Conservation (phyloP, 2,113 vertebrate species). For the Egretta garzetta region DNA sequence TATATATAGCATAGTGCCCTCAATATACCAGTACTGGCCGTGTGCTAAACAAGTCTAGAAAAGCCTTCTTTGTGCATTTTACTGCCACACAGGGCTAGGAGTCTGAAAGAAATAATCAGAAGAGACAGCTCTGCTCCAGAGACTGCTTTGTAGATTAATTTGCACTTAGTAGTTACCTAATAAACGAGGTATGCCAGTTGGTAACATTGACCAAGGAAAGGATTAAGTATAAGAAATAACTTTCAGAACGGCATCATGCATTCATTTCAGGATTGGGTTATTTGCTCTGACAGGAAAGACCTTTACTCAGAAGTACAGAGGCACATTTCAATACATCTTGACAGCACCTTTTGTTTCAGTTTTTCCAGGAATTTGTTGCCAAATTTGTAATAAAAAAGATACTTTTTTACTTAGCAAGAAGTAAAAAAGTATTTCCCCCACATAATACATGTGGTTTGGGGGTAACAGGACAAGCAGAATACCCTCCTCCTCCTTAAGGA, state of each 20-base stretch:
- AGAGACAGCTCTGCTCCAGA: background rate
- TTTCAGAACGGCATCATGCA: rapidly evolving
- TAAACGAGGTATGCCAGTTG: background rate
- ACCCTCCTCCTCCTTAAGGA: background rate
- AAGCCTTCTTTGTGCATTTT: background rate
- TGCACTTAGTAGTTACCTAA: background rate
- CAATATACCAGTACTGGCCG: background rate
- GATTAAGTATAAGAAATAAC: background rate
- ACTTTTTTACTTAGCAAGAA: background rate
- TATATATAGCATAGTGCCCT: background rate
- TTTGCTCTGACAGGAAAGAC: background rate
- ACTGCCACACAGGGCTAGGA: background rate
- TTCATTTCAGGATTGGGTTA: rapidly evolving
- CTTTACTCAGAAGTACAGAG: background rate
- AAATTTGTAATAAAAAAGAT: background rate
- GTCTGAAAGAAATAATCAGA: background rate
- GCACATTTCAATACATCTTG: background rate
- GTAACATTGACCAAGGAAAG: background rate
- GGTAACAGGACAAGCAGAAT: background rate
- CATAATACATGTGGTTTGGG: rapidly evolving
- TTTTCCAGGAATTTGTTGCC: background rate
- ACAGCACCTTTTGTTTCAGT: background rate
- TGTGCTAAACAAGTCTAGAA: background rate
- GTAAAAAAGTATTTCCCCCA: background rate
- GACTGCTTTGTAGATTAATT: background rate